Evolutionary conservation across 2,797 vertebrate species (phyloP).

Genomic region (Myripristis jacobus): DNA sequence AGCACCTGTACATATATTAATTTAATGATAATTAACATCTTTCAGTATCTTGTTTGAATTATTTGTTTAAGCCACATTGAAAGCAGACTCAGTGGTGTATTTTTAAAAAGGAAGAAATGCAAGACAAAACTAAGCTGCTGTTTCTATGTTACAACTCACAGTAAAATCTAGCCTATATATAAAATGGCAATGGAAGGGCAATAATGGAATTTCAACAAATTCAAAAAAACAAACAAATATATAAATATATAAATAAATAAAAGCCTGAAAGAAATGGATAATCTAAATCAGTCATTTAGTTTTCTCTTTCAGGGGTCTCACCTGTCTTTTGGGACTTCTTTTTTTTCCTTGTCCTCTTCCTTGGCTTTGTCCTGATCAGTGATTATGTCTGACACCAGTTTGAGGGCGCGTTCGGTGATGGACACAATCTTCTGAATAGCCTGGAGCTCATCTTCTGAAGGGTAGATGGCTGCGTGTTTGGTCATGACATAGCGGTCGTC

Average conservation of each 20-base stretch:
- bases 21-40: too few relatives aligned
- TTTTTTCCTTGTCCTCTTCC: conserved; percentile 91
- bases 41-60: too few relatives aligned
- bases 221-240: background rate
- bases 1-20: too few relatives aligned
- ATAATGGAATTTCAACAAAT: too few relatives aligned
- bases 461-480: conserved; percentile 96
- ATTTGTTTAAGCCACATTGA: too few relatives aligned
- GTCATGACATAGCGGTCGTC: conserved; percentile 99
- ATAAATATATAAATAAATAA: background rate
- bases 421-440: conserved; percentile 99
- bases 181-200: too few relatives aligned
- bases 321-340: conserved; percentile 81
- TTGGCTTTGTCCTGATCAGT: conserved; percentile 92
- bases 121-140: too few relatives aligned
- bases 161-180: too few relatives aligned
- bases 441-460: conserved; percentile 96
- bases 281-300: background rate
- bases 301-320: conserved; percentile 18
- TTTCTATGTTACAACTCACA: too few relatives aligned
- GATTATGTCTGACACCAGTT: conserved; percentile 95
- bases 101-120: too few relatives aligned
- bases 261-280: background rate
- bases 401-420: conserved; percentile 96
- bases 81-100: too few relatives aligned